These are phyloP conservation scores for Tetragonisca angustula DNA, from an alignment of 2,888 invertebrate genomes.

Conservation along the genomic window DNA sequence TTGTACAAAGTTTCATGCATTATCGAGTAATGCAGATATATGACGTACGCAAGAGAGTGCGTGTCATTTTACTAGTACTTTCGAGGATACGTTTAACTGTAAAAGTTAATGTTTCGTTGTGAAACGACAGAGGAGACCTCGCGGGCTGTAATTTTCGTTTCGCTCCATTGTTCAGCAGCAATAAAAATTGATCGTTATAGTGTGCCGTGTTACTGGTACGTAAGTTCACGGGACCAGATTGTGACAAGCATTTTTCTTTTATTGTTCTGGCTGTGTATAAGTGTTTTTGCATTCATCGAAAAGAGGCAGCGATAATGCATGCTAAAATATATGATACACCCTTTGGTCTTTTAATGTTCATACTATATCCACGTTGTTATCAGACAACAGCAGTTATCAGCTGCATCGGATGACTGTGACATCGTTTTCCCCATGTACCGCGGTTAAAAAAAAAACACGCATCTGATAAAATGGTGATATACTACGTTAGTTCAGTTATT, in stretches of 20 bases:
- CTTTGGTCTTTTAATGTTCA: slow-evolving; percentile 6
- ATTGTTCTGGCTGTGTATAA: neutral
- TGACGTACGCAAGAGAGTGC: slow-evolving; percentile 1
- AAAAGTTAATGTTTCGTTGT: slow-evolving; percentile 62
- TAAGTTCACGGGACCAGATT: slow-evolving; percentile 32
- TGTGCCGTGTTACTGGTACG: slow-evolving; percentile 2
- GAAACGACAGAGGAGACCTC: slow-evolving; percentile 42
- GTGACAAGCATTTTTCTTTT: slow-evolving; percentile 10
- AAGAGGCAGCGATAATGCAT: slow-evolving; percentile 8
- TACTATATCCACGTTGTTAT: slow-evolving; percentile 26
- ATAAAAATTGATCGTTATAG: slow-evolving; percentile 62
- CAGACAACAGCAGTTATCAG: slow-evolving; percentile 20
- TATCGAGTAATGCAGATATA: slow-evolving; percentile 9
- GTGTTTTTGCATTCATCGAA: slow-evolving; percentile 2
- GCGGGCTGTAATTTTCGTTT: slow-evolving; percentile 60
- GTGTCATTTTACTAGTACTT: slow-evolving; percentile 61
- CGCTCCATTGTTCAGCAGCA: slow-evolving; percentile 57
- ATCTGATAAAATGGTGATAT: slow-evolving; percentile 34
- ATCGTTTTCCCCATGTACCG: slow-evolving; percentile 20
- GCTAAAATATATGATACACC: slow-evolving; percentile 9
- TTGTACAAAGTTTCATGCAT: slow-evolving; percentile 37
- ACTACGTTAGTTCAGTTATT: neutral
- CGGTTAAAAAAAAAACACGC: slow-evolving; percentile 7
- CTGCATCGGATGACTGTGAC: slow-evolving; percentile 22
- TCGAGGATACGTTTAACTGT: slow-evolving; percentile 62